phyloP scores from a whole-genome alignment of 2,797 vertebrate species.

The Hyperoplus lanceolatus region DNA sequence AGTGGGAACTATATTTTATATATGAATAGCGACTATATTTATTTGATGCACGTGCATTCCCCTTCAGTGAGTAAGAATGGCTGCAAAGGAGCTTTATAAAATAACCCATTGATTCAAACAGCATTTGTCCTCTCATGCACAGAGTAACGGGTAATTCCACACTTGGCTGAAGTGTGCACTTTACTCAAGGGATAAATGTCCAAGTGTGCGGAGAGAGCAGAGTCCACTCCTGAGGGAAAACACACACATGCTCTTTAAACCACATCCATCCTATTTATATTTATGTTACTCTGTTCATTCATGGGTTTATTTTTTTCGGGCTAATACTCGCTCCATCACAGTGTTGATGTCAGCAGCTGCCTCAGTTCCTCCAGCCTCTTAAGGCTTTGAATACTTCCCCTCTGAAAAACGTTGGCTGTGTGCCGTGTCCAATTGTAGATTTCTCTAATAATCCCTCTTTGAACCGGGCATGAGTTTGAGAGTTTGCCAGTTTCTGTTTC shows the following conservation, averaged over 20 bases:
- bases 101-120: constrained; percentile 50
- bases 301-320: constrained; percentile 39
- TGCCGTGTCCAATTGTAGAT: constrained; percentile 40
- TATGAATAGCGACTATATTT: constrained; percentile 10
- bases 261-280: constrained; percentile 18
- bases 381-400: constrained; percentile 43
- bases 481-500: constrained; percentile 43
- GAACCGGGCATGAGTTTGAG: constrained; percentile 5
- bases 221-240: constrained; percentile 39
- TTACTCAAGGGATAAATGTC: constrained; percentile 42
- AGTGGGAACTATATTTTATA: constrained; percentile 23
- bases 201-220: constrained; percentile 49
- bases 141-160: constrained; percentile 58
- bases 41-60: constrained; percentile 24
- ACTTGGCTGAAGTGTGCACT: constrained; percentile 68
- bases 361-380: constrained; percentile 35
- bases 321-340: constrained; percentile 45
- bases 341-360: constrained; percentile 62
- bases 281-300: constrained; percentile 53
- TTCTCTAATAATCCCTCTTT: constrained; percentile 50
- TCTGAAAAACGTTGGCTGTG: constrained; percentile 38
- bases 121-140: constrained; percentile 50
- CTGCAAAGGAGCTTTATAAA: constrained; percentile 56
- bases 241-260: neutral
- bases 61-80: constrained; percentile 36